Evolutionary conservation across 2,888 invertebrate genomes (phyloP), one percentile per base, ranked within the genome.

Genomic region (Scaptomyza caliginosa): DNA sequence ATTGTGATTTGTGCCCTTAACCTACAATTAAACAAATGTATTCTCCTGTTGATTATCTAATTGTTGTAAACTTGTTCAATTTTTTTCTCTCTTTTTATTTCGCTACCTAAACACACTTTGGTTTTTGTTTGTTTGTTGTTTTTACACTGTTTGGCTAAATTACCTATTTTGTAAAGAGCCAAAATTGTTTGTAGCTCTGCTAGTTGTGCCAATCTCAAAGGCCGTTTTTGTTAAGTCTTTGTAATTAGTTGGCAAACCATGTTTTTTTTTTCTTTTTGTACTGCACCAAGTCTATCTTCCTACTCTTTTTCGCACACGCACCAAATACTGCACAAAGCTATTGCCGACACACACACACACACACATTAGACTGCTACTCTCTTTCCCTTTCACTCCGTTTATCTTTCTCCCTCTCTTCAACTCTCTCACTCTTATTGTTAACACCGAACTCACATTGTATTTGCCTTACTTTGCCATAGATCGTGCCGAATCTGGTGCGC

Each of bases 401-500:
- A n/a, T 55, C 30, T 39, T 10, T 36, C 23, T 38, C n/a, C 19
- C 6, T 21, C 26, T 11, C 8, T 40, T 30, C 4, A 1, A n/a
- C 8, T 38, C 8, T 40, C 16, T 39, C 4, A 39, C 8, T 26
- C 11, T 10, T 23, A 42, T 23, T 1, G 10, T 28, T 28, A 28
- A 11, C 23, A 42, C 6, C 13, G 10, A 43, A 17, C 34, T 48
- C 13, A n/a, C 13, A 17, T 24, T 43, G 48, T 40, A 10, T 60
- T 13, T 54, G 7, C 36, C 39, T 55, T 43, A 28, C 24, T 38
- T 58, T 43, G 13, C n/a, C 17, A 36, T 93, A 99, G 99, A 96
- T 99, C 92, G 99, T 99, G 83, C 99, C 99, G 63, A 99, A 99
- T 92, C 93, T 99, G 92, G 99, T 99, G 87, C 94, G 99, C 89